Percentiles rank a stretch among this genome's conserved stretches.
Evolutionary conservation across 2,888 invertebrate species (phyloP).

Genomic region (Polydrusus cervinus): DNA sequence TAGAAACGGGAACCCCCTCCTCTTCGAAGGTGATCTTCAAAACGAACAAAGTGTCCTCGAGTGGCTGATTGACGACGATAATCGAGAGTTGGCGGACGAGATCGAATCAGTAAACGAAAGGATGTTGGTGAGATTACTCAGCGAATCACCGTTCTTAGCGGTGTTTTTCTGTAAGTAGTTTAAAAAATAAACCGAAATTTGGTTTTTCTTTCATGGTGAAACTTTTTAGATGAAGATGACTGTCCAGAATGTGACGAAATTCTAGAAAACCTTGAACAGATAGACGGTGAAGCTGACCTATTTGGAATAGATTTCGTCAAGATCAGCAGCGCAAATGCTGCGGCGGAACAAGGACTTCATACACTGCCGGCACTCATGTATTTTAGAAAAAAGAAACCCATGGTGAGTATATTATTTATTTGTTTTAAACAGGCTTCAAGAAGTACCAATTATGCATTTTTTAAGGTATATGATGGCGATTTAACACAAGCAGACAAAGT

Average conservation of each 20-base stretch:
- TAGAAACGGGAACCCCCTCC: slow-evolving; percentile 90
- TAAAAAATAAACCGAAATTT: not conserved
- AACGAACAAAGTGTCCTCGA: slow-evolving; percentile 94
- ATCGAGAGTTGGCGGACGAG: slow-evolving; percentile 93
- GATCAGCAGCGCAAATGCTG: slow-evolving; percentile 87
- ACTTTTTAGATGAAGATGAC: slow-evolving; percentile 84
- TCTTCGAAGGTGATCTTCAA: slow-evolving; percentile 93
- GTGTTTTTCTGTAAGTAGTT: slow-evolving; percentile 91
- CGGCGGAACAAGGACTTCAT: slow-evolving; percentile 86
- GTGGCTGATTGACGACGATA: slow-evolving; percentile 95
- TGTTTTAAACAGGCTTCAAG: too few species aligned
- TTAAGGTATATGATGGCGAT: slow-evolving; percentile 87
- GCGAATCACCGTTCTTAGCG: slow-evolving; percentile 89
- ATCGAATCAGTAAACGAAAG: slow-evolving; percentile 93
- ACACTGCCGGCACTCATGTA: slow-evolving; percentile 91
- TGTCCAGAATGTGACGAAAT: slow-evolving; percentile 95
- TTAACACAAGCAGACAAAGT: slow-evolving; percentile 89
- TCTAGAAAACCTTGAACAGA: slow-evolving; percentile 91
- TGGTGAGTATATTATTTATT: slow-evolving; percentile 65
- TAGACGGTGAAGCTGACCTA: slow-evolving; percentile 95
- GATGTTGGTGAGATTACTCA: slow-evolving; percentile 89
- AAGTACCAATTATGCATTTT: too few species aligned
- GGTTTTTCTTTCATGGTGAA: too few species aligned
- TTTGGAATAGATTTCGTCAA: slow-evolving; percentile 97
- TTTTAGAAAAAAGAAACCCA: slow-evolving; percentile 86